Percentiles rank a stretch among this genome's conserved stretches.
phyloP scores from a whole-genome alignment of 2,113 vertebrate genomes.

The Chitala chitala region DNA sequence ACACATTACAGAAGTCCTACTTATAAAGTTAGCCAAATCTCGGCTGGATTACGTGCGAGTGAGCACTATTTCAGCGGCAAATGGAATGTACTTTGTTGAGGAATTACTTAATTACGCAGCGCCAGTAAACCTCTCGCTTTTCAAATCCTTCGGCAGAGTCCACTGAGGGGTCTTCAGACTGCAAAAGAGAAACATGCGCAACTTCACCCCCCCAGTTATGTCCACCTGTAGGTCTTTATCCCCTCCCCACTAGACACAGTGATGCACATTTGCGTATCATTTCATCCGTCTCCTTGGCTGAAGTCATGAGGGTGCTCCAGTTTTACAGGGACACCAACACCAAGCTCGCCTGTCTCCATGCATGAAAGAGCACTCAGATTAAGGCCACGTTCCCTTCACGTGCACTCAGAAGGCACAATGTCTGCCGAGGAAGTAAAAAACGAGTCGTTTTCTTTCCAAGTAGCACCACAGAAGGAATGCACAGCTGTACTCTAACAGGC shows the following conservation, averaged over 20 bases:
- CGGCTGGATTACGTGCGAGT: slow-evolving; percentile 33
- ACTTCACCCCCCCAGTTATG: neutral
- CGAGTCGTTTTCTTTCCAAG: neutral
- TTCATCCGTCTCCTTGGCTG: neutral
- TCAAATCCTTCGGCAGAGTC: slow-evolving; percentile 6
- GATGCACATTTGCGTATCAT: neutral
- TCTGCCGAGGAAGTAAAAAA: neutral
- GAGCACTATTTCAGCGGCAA: slow-evolving; percentile 30
- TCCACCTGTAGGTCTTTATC: too few species aligned
- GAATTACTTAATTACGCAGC: slow-evolving; percentile 17
- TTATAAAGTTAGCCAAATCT: slow-evolving; percentile 35
- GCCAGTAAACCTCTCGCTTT: slow-evolving; percentile 2
- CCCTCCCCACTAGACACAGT: neutral
- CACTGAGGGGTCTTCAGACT: neutral
- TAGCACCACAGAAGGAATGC: neutral
- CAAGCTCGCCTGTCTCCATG: neutral
- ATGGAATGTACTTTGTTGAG: neutral
- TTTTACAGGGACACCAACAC: neutral
- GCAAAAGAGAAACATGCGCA: neutral
- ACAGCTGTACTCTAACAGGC: neutral
- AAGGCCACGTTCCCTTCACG: neutral
- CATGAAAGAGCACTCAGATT: neutral
- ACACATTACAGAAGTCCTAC: slow-evolving; percentile 36
- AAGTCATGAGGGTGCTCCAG: neutral
- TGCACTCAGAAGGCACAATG: neutral